A percentile compares a stretch with the other conserved stretches of the same genome.
These are phyloP conservation scores for Heloderma charlesbogerti DNA, from an alignment of 2,113 vertebrate genomes.

Conservation along the genomic window DNA sequence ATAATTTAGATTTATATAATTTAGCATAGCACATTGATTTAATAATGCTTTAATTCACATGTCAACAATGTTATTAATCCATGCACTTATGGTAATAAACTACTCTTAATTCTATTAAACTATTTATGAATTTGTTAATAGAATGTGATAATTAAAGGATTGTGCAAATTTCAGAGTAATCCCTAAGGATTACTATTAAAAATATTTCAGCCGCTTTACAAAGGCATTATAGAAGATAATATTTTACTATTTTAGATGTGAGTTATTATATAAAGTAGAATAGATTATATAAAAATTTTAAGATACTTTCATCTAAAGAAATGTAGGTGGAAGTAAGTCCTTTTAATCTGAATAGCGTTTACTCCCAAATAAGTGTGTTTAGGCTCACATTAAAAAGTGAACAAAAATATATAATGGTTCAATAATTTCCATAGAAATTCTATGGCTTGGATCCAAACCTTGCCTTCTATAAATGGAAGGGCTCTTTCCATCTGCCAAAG, in stretches of 20 bases:
- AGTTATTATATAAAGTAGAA: not conserved
- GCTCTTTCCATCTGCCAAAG: not conserved
- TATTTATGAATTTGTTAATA: not conserved
- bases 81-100: not conserved
- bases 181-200: not conserved
- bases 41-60: fast-evolving
- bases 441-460: not conserved
- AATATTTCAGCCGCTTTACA: not conserved
- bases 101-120: not conserved
- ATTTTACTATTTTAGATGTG: not conserved
- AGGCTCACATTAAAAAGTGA: not conserved
- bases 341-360: not conserved
- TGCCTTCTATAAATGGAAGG: not conserved
- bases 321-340: not conserved
- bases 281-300: not conserved
- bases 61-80: not conserved
- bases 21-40: not conserved
- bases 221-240: not conserved
- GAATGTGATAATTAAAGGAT: not conserved
- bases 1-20: conserved; percentile 8
- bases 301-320: not conserved
- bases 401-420: no score
- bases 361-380: not conserved
- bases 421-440: not conserved
- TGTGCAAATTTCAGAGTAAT: not conserved